Conservation (phyloP, 2,113 vertebrate species). For the Trinectes maculatus region DNA sequence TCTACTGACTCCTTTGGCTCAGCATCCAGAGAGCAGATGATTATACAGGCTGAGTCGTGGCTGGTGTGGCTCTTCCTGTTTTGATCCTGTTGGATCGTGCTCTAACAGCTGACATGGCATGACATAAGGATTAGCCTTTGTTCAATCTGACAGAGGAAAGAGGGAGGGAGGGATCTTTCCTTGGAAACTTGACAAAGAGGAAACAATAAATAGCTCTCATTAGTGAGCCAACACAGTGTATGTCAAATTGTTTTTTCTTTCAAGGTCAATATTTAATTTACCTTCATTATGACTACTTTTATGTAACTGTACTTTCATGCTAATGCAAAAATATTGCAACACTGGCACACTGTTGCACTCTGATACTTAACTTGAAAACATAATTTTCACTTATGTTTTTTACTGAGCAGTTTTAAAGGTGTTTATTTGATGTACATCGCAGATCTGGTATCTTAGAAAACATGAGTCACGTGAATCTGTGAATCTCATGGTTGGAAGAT, state of each 20-base stretch:
- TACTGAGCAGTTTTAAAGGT: too few relatives aligned
- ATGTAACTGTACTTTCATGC: too few relatives aligned
- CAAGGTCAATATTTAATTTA: slow-evolving; percentile 17
- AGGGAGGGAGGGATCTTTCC: slow-evolving; percentile 19
- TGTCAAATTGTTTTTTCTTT: background rate
- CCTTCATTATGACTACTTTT: background rate
- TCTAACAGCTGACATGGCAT: slow-evolving; percentile 43
- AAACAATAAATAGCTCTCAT: slow-evolving; percentile 47
- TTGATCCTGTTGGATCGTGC: slow-evolving; percentile 5
- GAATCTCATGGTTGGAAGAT: background rate
- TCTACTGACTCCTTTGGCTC: background rate
- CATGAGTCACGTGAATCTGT: background rate
- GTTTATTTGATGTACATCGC: background rate
- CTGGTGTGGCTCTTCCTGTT: slow-evolving; percentile 27
- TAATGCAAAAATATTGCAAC: too few relatives aligned
- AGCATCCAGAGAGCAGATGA: slow-evolving; percentile 4
- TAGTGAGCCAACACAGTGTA: background rate
- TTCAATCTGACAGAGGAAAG: slow-evolving; percentile 45
- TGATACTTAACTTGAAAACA: too few relatives aligned
- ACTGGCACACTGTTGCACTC: too few relatives aligned
- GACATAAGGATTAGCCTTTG: slow-evolving; percentile 48
- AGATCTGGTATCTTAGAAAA: background rate
- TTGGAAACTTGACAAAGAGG: slow-evolving; percentile 52
- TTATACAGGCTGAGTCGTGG: background rate
- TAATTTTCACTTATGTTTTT: too few relatives aligned